These are phyloP conservation scores for Aphidius gifuensis DNA, from an alignment of 1,140 invertebrate species.

Conservation along the genomic window DNA sequence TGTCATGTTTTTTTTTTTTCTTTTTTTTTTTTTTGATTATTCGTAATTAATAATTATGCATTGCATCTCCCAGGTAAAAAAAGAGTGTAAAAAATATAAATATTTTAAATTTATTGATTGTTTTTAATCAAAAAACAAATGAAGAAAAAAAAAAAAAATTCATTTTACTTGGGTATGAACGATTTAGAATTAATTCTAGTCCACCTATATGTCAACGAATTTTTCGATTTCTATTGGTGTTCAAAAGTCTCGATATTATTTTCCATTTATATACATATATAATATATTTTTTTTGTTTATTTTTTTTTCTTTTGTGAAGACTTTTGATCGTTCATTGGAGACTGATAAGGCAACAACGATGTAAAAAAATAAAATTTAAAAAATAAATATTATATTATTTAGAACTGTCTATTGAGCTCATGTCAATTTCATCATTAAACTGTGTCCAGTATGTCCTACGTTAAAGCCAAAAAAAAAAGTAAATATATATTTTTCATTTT, in stretches of 20 bases:
- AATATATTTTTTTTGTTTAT: background rate
- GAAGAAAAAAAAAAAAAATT: background rate
- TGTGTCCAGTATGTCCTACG: no score
- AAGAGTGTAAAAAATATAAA: no score
- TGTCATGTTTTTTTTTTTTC: background rate
- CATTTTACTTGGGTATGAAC: background rate
- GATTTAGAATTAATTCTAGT: slow-evolving; percentile 11
- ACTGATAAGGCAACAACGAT: background rate
- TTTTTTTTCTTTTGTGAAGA: background rate
- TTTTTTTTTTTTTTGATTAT: slow-evolving; percentile 1
- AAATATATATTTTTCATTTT: no score
- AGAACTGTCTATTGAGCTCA: no score
- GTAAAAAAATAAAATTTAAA: no score
- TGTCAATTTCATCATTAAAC: no score
- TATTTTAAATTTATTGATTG: background rate
- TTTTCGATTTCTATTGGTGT: slow-evolving; percentile 1
- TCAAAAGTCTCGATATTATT: background rate
- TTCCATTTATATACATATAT: background rate
- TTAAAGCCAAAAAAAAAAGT: no score
- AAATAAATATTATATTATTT: no score
- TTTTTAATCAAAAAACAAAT: no score
- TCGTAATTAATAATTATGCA: background rate
- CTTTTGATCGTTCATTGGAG: background rate
- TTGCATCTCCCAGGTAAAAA: background rate
- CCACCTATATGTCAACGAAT: background rate